Evolutionary conservation across 1,140 invertebrate genomes (phyloP).

Genomic region (Orius laevigatus): DNA sequence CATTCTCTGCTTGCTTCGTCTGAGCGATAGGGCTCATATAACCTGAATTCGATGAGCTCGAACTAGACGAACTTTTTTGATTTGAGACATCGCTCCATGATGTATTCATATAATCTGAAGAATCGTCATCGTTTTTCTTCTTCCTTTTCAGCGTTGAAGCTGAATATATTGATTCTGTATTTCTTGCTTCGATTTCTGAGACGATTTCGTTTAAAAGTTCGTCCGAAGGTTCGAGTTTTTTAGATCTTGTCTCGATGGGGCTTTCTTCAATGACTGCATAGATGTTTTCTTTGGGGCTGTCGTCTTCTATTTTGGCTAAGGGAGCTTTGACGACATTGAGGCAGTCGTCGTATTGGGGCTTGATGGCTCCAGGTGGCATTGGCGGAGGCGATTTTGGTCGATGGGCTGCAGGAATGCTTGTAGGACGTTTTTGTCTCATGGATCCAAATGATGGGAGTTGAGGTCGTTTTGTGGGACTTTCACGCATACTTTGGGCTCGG

Average conservation of each 20-base stretch:
- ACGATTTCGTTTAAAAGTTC: conserved; percentile 69
- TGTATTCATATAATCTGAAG: conserved; percentile 33
- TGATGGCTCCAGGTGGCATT: conserved; percentile 41
- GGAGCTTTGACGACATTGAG: conserved; percentile 37
- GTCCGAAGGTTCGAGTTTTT: conserved; percentile 32
- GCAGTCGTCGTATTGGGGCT: conserved; percentile 51
- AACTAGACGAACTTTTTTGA: conserved; percentile 24
- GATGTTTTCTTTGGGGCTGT: conserved; percentile 53
- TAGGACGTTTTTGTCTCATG: conserved; percentile 53
- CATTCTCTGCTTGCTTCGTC: conserved; percentile 17
- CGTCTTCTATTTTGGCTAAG: conserved; percentile 43
- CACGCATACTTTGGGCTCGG: conserved; percentile 60
- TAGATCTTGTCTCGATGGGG: conserved; percentile 22
- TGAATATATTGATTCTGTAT: conserved; percentile 73
- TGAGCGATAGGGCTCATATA: conserved; percentile 45
- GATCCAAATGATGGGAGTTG: conserved; percentile 60
- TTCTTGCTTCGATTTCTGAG: conserved; percentile 65
- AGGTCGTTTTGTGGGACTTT: conserved; percentile 33
- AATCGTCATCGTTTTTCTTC: conserved; percentile 30
- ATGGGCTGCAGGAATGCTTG: conserved; percentile 42
- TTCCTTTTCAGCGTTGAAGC: conserved; percentile 46
- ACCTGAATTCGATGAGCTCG: conserved; percentile 45
- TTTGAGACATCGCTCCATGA: conserved; percentile 16
- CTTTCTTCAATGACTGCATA: conserved; percentile 72
- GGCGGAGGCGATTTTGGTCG: conserved; percentile 46